Evolutionary conservation across 2,797 vertebrate species (phyloP).

Genomic region (Platyrinchus mystaceus): DNA sequence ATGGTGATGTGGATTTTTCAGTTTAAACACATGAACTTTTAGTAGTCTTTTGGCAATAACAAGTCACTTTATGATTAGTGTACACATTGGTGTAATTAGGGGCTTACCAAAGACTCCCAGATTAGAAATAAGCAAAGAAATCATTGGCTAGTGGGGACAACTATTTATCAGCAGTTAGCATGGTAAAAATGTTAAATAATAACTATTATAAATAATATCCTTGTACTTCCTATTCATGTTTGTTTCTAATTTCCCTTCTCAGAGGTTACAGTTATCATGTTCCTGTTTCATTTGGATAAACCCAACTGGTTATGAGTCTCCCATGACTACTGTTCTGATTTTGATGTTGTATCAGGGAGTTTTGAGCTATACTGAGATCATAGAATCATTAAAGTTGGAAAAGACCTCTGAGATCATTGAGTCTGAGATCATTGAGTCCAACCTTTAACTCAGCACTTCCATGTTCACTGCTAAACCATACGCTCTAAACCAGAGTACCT

Average conservation of each 20-base stretch:
- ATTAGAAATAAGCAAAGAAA: background rate
- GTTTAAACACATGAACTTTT: background rate
- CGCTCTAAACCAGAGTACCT: background rate
- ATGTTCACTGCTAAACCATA: background rate
- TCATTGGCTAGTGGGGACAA: background rate
- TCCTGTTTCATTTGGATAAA: background rate
- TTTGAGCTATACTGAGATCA: background rate
- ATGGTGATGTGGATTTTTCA: background rate
- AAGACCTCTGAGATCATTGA: background rate
- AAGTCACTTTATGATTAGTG: background rate
- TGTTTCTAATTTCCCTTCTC: background rate
- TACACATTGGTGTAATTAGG: background rate
- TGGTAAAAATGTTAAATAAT: background rate
- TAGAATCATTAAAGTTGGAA: background rate
- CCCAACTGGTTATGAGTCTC: background rate
- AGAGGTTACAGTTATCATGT: background rate
- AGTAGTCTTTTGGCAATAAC: background rate
- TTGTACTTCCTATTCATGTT: background rate
- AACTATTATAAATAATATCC: background rate
- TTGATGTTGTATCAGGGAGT: background rate
- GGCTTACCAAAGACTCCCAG: background rate
- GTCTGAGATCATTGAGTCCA: background rate
- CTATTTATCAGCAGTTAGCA: background rate
- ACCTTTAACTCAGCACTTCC: background rate
- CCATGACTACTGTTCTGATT: background rate